Evolutionary conservation across 2,888 invertebrate species (phyloP), one percentile per base, ranked within the genome.

Genomic region (Stegana nigrithorax): DNA sequence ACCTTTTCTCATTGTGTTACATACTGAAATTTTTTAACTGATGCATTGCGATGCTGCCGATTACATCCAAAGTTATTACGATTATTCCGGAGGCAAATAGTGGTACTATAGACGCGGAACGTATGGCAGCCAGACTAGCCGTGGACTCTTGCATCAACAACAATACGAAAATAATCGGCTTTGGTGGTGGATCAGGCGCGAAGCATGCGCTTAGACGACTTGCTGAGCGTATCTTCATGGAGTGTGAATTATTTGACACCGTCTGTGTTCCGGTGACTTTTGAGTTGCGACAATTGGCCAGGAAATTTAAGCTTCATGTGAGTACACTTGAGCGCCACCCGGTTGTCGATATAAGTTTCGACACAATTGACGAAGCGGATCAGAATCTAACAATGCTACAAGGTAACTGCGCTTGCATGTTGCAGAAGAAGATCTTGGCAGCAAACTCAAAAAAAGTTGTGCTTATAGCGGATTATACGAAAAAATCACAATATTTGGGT

Each of bases 381-480:
- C 82, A 87, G 0, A 87, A 93, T 64, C 88, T 98, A 86, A 93
- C 91, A 62, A 88, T 96, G 25, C 99, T 99, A 63, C 99, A 99
- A 88, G 99, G 84, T 6, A 99, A 99, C 17, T 99, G 99, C 8
- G 99, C 96, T 1, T 99, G 98, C 85, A 89, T 97, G 63, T 88
- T 97, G 1, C 97, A 98, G 88, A 99, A 99, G 84, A 99, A 99
- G 88, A 95, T 99, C 73, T 92, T 99, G 0, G 98, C 97, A n/a
- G 92, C 94, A 5, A 96, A 95, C 86, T 92, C 98, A 0, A 90
- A 93, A 66, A 89, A 91, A 70, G 88, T 98, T 36, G 88, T 97
- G 60, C 90, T 99, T 12, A 92, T 99, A 70, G 98, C 97, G 0
- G 98, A 99, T 87, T 92, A 93, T 80, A 94, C 96, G 81, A 98